phyloP scores from a whole-genome alignment of 2,888 invertebrate genomes.

The Pyrrhia umbra region DNA sequence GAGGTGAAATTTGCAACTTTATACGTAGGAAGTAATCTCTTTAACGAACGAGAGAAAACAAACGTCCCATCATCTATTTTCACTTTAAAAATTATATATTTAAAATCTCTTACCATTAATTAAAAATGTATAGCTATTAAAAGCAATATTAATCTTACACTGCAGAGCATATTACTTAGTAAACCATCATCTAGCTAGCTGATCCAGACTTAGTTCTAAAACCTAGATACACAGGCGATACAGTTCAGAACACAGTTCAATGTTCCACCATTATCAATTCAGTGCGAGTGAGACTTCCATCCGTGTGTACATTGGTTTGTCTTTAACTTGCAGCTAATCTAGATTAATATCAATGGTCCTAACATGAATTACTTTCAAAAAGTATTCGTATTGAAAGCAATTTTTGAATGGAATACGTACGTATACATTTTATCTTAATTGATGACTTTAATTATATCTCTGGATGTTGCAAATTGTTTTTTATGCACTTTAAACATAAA shows the following conservation, averaged over 20 bases:
- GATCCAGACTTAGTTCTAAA: constrained; percentile 31
- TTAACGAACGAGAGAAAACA: too few species aligned
- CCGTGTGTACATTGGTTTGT: constrained; percentile 75
- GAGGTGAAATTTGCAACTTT: too few species aligned
- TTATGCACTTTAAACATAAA: too few species aligned
- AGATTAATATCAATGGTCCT: constrained; percentile 29
- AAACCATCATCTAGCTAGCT: background rate
- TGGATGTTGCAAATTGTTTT: too few species aligned
- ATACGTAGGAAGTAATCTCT: too few species aligned
- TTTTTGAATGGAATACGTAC: too few species aligned
- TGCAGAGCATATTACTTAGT: background rate
- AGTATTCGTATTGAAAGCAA: too few species aligned
- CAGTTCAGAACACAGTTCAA: constrained; percentile 57
- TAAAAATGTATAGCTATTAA: constrained; percentile 1
- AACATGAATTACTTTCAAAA: too few species aligned
- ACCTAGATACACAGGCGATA: constrained; percentile 52
- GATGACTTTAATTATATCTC: too few species aligned
- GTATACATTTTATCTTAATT: too few species aligned
- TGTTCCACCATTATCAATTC: constrained; percentile 75
- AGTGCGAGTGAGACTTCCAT: constrained; percentile 74
- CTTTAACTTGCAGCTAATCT: constrained; percentile 73
- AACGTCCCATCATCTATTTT: too few species aligned
- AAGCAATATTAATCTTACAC: constrained; percentile 6
- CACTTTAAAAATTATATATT: too few species aligned
- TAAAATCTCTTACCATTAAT: background rate